A percentile compares a stretch with the other conserved stretches of the same genome.
Conservation (phyloP, 2,113 vertebrate species). For the Meles meles region DNA sequence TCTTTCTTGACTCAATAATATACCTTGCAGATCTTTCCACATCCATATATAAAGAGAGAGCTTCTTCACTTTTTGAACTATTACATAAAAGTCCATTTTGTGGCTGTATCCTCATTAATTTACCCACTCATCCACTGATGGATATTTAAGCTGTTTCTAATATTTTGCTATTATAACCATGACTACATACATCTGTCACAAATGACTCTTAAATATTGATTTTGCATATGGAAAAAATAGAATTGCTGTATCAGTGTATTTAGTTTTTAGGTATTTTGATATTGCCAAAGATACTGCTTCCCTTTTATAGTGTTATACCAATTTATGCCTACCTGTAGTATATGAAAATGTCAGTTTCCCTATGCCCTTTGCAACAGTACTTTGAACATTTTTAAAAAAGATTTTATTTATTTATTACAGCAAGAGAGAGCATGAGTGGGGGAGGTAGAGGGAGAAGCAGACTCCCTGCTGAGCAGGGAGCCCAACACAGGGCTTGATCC, state of each 20-base stretch:
- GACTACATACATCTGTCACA: neutral
- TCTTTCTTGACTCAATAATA: neutral
- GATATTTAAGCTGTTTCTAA: neutral
- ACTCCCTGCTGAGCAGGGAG: neutral
- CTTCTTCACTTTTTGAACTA: neutral
- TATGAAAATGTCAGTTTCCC: neutral
- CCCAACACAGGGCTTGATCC: neutral
- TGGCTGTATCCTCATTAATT: neutral
- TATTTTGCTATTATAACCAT: conserved; percentile 3
- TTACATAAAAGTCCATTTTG: neutral
- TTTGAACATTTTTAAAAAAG: neutral
- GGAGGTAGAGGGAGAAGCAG: neutral
- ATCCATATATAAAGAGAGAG: neutral
- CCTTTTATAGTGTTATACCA: neutral
- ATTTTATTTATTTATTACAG: neutral
- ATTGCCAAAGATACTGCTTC: neutral
- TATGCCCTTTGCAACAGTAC: neutral
- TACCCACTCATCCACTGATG: neutral
- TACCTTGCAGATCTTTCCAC: neutral
- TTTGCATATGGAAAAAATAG: neutral
- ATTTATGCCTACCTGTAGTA: neutral
- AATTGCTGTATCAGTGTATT: neutral
- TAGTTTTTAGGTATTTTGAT: conserved; percentile 16
- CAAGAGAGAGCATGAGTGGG: neutral
- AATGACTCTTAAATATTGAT: neutral